Evolutionary conservation across 2,888 invertebrate genomes (phyloP).

Genomic region (Pheosia gnoma): DNA sequence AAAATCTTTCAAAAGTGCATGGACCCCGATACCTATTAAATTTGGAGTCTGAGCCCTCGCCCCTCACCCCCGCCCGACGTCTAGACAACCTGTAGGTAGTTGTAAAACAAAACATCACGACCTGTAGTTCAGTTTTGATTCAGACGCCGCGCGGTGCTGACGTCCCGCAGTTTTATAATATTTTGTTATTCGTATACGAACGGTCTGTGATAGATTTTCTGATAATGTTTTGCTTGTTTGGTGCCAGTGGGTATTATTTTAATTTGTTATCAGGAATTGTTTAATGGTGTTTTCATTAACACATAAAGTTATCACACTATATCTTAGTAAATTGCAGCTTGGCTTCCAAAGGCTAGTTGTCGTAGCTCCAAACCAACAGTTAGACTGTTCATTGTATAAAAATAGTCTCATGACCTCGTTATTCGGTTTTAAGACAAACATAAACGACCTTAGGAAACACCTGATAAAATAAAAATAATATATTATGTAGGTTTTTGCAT

Average conservation of each 20-base stretch:
- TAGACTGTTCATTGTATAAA: not conserved
- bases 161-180: conserved; percentile 23
- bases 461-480: not conserved
- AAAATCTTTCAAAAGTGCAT: conserved; percentile 29
- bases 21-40: conserved; percentile 20
- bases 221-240: conserved; percentile 62
- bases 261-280: no score
- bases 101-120: conserved; percentile 12
- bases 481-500: not conserved
- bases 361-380: not conserved
- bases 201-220: conserved; percentile 33
- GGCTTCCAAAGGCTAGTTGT: not conserved
- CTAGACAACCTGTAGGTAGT: conserved; percentile 38
- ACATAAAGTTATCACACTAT: no score
- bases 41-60: conserved; percentile 8
- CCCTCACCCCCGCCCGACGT: conserved; percentile 17
- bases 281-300: no score
- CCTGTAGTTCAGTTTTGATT: conserved; percentile 24
- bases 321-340: no score
- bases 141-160: conserved; percentile 6
- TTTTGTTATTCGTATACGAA: conserved; percentile 22
- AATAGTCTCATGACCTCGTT: not conserved
- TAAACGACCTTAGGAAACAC: not conserved
- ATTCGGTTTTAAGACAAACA: not conserved
- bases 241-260: conserved; percentile 57